These are phyloP conservation scores for Porites evermanni DNA, from an alignment of 92 coral and sea anemone genomes.

Conservation along the genomic window DNA sequence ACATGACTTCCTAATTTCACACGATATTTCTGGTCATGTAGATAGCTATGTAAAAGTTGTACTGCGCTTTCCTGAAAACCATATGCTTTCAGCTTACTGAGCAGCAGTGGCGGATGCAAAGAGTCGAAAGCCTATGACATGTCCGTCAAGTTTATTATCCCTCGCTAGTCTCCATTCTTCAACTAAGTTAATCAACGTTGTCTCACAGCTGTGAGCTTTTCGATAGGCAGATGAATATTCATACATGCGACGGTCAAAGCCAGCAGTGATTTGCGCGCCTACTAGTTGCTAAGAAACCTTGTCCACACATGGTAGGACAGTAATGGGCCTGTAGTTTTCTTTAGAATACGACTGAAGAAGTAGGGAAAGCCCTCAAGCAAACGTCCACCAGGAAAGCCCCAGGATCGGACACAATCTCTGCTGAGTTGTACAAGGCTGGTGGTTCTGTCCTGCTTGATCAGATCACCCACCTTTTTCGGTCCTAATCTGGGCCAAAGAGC, in stretches of 20 bases:
- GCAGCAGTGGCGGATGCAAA: background rate
- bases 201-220: conserved; percentile 6
- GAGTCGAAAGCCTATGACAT: conserved; percentile 30
- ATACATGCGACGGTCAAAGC: conserved; percentile 10
- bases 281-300: conserved; percentile 47
- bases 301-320: conserved; percentile 24
- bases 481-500: background rate
- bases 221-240: no score
- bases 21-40: conserved; percentile 31
- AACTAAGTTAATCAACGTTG: conserved; percentile 15
- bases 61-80: conserved; percentile 27
- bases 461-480: background rate
- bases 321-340: conserved; percentile 50
- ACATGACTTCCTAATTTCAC: background rate
- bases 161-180: conserved; percentile 32
- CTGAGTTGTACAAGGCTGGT: conserved; percentile 26
- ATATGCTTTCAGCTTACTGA: conserved; percentile 26
- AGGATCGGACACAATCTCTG: conserved; percentile 12
- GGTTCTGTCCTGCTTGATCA: background rate
- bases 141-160: conserved; percentile 13
- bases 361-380: conserved; percentile 25
- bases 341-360: background rate
- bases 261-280: conserved; percentile 41
- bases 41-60: conserved; percentile 36
- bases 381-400: conserved; percentile 23